Conservation (phyloP, 2,113 vertebrate species). For the Catharus bicknelli region DNA sequence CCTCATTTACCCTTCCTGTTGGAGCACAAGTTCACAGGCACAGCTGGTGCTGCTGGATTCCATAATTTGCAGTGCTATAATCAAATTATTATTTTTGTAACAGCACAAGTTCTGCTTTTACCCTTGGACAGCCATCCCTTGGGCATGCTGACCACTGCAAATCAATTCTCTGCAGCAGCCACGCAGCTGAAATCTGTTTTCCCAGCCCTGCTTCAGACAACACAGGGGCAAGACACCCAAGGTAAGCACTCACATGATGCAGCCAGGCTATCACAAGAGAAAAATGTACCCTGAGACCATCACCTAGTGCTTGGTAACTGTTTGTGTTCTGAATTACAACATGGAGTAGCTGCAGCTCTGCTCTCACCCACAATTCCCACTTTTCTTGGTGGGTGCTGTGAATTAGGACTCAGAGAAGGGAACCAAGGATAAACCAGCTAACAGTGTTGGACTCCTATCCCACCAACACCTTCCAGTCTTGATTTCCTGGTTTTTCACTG, state of each 20-base stretch:
- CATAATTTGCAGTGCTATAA: background rate
- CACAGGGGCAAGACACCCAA: fast-evolving
- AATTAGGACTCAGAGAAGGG: background rate
- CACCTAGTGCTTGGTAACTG: fast-evolving
- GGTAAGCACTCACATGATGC: fast-evolving
- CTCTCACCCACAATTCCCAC: background rate
- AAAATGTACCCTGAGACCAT: background rate
- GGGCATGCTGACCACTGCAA: background rate
- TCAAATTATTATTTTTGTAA: background rate
- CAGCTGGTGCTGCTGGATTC: background rate
- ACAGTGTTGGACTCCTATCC: fast-evolving
- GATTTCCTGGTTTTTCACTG: background rate
- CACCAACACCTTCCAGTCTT: background rate
- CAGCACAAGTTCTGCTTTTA: background rate
- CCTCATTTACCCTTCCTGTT: background rate
- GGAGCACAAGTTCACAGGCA: background rate
- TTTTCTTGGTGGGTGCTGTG: background rate
- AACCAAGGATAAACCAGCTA: background rate
- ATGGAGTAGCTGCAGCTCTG: fast-evolving
- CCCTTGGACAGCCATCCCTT: fast-evolving
- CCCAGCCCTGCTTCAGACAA: background rate
- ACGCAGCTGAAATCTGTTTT: background rate
- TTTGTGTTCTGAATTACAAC: background rate
- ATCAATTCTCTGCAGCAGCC: background rate
- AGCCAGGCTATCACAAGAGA: background rate